A percentile compares a stretch with the other conserved stretches of the same genome.
Conservation (phyloP, 2,113 vertebrate species). For the Gambusia holbrooki region DNA sequence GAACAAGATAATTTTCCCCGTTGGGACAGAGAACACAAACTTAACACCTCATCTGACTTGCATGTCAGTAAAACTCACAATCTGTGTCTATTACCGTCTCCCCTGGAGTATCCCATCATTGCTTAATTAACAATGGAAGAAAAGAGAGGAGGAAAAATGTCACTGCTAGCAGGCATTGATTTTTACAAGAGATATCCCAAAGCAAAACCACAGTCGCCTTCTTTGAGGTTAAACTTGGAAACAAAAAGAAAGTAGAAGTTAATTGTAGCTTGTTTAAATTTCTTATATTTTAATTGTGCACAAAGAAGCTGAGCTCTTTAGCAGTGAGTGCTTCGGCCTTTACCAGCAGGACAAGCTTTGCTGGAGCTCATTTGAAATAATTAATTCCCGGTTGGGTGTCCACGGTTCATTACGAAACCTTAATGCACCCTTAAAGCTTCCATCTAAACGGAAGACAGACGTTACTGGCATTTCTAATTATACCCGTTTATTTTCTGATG, state of each 20-base stretch:
- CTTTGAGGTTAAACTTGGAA: not conserved
- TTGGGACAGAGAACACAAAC: not conserved
- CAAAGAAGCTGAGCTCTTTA: not conserved
- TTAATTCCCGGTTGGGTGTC: slow-evolving; percentile 1
- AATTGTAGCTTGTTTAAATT: too few relatives aligned
- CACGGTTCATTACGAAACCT: not conserved
- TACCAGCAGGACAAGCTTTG: not conserved
- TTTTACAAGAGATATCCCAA: not conserved
- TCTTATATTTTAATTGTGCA: not conserved
- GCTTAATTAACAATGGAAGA: slow-evolving; percentile 6
- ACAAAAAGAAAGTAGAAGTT: not conserved
- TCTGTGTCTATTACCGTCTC: not conserved
- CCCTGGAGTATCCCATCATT: not conserved
- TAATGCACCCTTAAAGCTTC: not conserved
- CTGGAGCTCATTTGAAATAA: not conserved
- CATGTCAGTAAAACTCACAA: not conserved
- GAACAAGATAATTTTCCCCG: not conserved
- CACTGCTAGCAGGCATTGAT: not conserved
- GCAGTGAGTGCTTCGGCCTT: not conserved
- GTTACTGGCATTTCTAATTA: slow-evolving; percentile 10
- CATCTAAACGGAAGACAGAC: not conserved
- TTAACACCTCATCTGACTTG: slow-evolving; percentile 1
- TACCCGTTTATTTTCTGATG: not conserved
- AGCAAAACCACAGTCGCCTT: not conserved
- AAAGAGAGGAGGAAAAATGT: not conserved